Evolutionary conservation across 1,140 invertebrate species (phyloP), one percentile per base, ranked within the genome.

Genomic region (Campoletis sonorensis): DNA sequence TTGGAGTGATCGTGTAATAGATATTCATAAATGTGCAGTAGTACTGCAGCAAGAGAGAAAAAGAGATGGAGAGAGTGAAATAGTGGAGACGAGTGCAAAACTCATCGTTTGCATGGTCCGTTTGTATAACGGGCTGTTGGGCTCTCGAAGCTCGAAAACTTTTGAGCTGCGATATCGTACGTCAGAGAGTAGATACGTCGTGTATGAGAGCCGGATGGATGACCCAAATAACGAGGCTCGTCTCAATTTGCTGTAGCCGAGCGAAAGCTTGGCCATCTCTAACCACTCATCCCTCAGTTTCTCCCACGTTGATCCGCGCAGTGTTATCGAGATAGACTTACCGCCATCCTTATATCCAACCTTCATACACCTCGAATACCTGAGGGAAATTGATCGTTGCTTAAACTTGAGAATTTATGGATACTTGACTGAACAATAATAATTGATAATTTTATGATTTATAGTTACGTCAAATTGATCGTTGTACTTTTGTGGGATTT

Each of bases 141-240:
- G 33, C 68, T 33, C 68, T 33, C 68, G 68, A 40, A 71, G 30
- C 68, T 71, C 68, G 33, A 71, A 70, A 71, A 71, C 4, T 71
- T 71, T 71, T 37, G 68, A 33, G 40, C 30, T 27, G 68, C 30
- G 68, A 71, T 71, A 71, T 71, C 68, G 68, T 71, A 71, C 68
- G 68, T 71, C 68, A 45, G 40, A 71, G 27, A 71, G 68, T 71
- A 71, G 68, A 71, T 71, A 71, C 68, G 54, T n/a, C 54, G 54
- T 58, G 68, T 71, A 37, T 30, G 40, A 45, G 68, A 33, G 68
- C 27, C 68, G 27, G 68, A 71, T 30, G 68, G 68, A 33, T 71
- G 68, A 71, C 68, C 68, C 68, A 71, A 71, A 71, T 71, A 71
- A 71, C 27, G 68, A 40, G 68, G 27, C 68, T 71, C 68, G 68